Base-by-base conservation (phyloP, 2,113 vertebrate genomes). In the Varanus komodoensis region DNA sequence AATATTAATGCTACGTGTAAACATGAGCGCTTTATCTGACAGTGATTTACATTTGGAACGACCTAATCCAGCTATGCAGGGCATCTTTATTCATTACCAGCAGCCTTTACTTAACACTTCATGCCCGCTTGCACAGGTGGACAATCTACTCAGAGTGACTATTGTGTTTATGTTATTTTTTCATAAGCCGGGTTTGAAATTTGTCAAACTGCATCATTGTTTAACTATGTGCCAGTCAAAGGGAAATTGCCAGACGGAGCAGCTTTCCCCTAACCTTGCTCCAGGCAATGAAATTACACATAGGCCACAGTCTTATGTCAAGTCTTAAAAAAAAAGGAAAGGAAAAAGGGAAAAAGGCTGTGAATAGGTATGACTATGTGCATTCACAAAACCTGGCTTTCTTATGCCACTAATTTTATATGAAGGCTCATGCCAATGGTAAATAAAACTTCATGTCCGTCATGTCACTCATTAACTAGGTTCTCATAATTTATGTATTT, bases 161-260 rank as follows among this genome's bases (percentile, higher is more conserved):
- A 96, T 98, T 97, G 96, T 97, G 96, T 98, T 97, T 97, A 98
- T 98, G 98, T 98, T 98, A 98, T 98, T 98, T 98, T 98, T 98
- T 98, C 98, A 98, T 98, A 98, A 98, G 97, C 98, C 97, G 94
- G 96, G 97, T 97, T 98, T 97, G 97, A 98, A 98, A 98, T 99
- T 98, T 98, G 98, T 99, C 98, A 99, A 98, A 98, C 98, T 98
- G 97, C 98, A 98, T 98, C 98, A 98, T 97, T 99, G 98, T 99
- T 98, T 98, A 98, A 96, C 95, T 97, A 97, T 96, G 97, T 97
- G 98, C 98, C 98, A 97, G 96, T 98, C 98, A 97, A 97, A 98
- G 91, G 95, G 95, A 95, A 93, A 91, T 96, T 94, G 97, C 98
- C 98, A 98, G 98, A 98, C 98, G 98, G 97, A 96, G 97, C 81